Evolutionary conservation across 2,113 vertebrate species (phyloP).

Genomic region (Nanorana parkeri): DNA sequence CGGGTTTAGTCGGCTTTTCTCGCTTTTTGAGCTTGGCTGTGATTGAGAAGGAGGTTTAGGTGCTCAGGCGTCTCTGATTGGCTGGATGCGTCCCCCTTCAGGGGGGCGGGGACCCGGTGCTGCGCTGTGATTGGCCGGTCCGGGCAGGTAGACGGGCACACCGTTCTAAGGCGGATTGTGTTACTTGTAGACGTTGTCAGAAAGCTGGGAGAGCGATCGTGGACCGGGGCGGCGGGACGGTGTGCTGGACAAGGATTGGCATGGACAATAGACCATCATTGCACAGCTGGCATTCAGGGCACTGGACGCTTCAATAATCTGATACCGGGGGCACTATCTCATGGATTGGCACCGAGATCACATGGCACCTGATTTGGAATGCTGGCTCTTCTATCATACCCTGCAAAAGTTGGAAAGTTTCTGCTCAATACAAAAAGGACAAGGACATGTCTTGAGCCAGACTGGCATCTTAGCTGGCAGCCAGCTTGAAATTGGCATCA

Average conservation of each 20-base stretch:
- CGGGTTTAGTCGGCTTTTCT: constrained; percentile 96
- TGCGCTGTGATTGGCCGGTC: background rate
- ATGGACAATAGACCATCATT: too few species aligned
- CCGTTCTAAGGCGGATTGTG: background rate
- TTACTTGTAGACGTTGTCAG: background rate
- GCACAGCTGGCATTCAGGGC: background rate
- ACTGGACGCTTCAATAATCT: background rate
- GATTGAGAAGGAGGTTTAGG: constrained; percentile 82
- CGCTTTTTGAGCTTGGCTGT: constrained; percentile 80
- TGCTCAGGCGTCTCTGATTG: constrained; percentile 78
- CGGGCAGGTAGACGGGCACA: background rate
- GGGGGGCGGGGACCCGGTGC: constrained; percentile 56
- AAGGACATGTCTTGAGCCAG: too few species aligned
- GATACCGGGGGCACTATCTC: background rate
- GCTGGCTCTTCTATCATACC: too few species aligned
- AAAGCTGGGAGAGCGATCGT: background rate
- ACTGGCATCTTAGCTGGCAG: too few species aligned
- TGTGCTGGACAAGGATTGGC: background rate
- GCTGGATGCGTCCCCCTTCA: constrained; percentile 70
- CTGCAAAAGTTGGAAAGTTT: too few species aligned
- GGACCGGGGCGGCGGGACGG: background rate
- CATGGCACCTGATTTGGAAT: too few species aligned
- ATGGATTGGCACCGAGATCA: background rate
- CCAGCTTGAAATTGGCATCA: too few species aligned
- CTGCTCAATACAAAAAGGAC: too few species aligned